phyloP scores from a whole-genome alignment of 1,140 invertebrate genomes.

The Pseudomyrmex flavicornis region DNA sequence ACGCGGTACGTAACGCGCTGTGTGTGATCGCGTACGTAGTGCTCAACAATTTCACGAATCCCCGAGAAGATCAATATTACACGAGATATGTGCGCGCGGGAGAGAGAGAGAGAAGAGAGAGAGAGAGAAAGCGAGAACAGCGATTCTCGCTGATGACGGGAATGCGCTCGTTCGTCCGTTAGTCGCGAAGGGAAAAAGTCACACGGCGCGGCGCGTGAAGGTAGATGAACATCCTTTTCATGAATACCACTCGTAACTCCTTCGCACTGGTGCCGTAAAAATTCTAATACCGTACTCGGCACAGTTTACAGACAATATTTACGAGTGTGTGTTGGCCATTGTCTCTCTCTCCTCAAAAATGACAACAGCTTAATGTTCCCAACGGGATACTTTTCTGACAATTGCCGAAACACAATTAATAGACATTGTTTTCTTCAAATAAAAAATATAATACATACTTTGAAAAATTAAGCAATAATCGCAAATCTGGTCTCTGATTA shows the following conservation, averaged over 20 bases:
- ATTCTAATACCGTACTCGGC: slow-evolving; percentile 42
- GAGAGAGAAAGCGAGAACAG: neutral
- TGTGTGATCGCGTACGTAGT: slow-evolving; percentile 13
- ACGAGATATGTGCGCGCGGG: neutral
- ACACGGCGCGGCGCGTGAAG: slow-evolving; percentile 19
- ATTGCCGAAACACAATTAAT: no score
- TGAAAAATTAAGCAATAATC: no score
- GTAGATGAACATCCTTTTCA: slow-evolving; percentile 53
- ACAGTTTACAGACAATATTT: slow-evolving; percentile 28
- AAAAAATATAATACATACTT: no score
- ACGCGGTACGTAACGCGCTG: slow-evolving; percentile 5
- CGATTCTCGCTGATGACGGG: slow-evolving; percentile 15
- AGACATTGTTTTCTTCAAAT: no score
- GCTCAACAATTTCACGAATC: slow-evolving; percentile 60
- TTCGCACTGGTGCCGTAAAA: slow-evolving; percentile 30
- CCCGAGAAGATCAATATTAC: slow-evolving; percentile 64
- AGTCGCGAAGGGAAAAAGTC: slow-evolving; percentile 53
- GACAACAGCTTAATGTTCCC: no score
- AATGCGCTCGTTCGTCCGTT: slow-evolving; percentile 49
- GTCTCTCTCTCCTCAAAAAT: neutral
- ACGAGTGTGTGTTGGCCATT: slow-evolving; percentile 22
- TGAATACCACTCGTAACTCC: slow-evolving; percentile 47
- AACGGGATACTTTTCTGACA: no score
- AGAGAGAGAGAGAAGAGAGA: neutral
- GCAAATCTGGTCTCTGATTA: no score